Evolutionary conservation across 2,797 vertebrate genomes (phyloP), one percentile per base, ranked within the genome.

Genomic region (Gallinago stenura): DNA sequence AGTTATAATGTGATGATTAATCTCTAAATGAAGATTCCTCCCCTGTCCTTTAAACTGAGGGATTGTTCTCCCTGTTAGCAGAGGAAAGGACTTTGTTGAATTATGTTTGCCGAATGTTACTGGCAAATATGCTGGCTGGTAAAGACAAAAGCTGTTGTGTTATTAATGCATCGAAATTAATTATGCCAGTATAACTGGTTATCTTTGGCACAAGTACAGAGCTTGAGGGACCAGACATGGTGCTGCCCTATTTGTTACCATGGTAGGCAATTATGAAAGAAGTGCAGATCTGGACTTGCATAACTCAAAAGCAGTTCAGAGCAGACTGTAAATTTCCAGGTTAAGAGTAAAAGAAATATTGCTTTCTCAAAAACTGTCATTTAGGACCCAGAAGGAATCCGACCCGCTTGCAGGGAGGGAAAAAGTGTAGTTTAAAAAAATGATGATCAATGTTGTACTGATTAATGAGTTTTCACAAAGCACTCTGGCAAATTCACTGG

Each of bases 111-210:
- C 15, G 3, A 50, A 72, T 72, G 61, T 83, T 86, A n/a, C 69
- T 78, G 69, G 79, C 66, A 92, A 78, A 70, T 66, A 60, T 12
- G n/a, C 72, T 66, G 51, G 19, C 82, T 79, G 48, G 66, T 82
- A 75, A 88, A 93, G 69, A 88, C 82, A 93, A 89, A 96, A 92
- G 25, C 75, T 90, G n/a, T 90, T 66, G 79, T 48, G 65, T 86
- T 91, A 70, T 91, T 92, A 96, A 90, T 56, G 79, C 77, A 88
- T 94, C 82, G 70, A 79, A 96, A 96, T 96, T 81, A 95, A 96
- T 96, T 65, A 87, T 87, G 95, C 92, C 68, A 91, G 95, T 64
- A 89, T 87, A 93, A 89, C 95, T 97, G 79, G 85, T 95, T 97
- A 88, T 86, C 89, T 95, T 96, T 97, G 94, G 93, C 92, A 91